phyloP scores from a whole-genome alignment of 2,888 invertebrate genomes.

The Zootermopsis nevadensis region DNA sequence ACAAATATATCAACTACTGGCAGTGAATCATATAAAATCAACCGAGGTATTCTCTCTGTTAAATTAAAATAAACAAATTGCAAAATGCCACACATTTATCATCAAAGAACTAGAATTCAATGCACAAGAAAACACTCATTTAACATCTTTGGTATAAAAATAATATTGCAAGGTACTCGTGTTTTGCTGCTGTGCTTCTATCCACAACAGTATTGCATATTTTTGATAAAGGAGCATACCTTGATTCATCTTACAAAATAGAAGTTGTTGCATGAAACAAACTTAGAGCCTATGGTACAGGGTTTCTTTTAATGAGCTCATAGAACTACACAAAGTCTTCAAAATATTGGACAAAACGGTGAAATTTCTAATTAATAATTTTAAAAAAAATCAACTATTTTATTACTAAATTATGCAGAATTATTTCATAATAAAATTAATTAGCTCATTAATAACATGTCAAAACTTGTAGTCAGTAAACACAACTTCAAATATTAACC shows the following conservation, averaged over 20 bases:
- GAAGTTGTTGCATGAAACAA: not conserved
- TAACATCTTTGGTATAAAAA: constrained; percentile 46
- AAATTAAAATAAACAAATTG: not conserved
- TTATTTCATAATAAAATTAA: too few relatives aligned
- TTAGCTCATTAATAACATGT: too few relatives aligned
- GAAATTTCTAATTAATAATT: too few relatives aligned
- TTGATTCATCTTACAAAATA: constrained; percentile 3
- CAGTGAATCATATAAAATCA: constrained; percentile 24
- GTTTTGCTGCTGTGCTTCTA: not conserved
- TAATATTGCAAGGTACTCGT: constrained; percentile 30
- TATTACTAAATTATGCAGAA: too few relatives aligned
- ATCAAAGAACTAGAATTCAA: constrained; percentile 1
- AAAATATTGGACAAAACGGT: too few relatives aligned
- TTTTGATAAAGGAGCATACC: constrained; percentile 3
- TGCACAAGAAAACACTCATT: constrained; percentile 23
- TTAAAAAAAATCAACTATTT: too few relatives aligned
- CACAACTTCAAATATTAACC: too few relatives aligned
- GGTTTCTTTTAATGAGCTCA: too few relatives aligned
- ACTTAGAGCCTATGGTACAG: not conserved
- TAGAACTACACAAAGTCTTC: too few relatives aligned
- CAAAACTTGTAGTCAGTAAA: too few relatives aligned
- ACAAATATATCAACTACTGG: constrained; percentile 10
- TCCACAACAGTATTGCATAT: not conserved
- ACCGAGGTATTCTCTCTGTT: not conserved
- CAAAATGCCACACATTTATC: not conserved